Conservation (phyloP, 2,888 invertebrate species). For the Leptinotarsa tumamoca region DNA sequence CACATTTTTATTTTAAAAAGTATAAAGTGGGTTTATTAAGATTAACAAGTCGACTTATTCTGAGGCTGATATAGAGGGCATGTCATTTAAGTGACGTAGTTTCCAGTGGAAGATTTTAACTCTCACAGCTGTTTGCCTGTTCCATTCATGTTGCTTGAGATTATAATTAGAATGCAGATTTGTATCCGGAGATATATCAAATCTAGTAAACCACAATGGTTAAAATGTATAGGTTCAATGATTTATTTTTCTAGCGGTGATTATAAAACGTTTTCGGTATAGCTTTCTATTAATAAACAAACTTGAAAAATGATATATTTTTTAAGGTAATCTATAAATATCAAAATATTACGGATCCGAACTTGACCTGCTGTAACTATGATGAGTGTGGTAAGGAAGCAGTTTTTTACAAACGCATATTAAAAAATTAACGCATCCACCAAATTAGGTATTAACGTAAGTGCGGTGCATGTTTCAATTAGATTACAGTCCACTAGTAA, state of each 20-base stretch:
- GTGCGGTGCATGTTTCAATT: too few relatives aligned
- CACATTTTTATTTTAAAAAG: slow-evolving; percentile 40
- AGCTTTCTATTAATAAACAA: slow-evolving; percentile 26
- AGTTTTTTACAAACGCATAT: background rate
- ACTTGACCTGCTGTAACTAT: slow-evolving; percentile 34
- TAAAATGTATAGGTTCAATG: slow-evolving; percentile 26
- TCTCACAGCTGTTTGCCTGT: slow-evolving; percentile 52
- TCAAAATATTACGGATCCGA: slow-evolving; percentile 26
- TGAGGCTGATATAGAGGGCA: slow-evolving; percentile 42
- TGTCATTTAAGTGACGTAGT: slow-evolving; percentile 48
- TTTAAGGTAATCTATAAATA: slow-evolving; percentile 29
- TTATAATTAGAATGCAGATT: slow-evolving; percentile 53
- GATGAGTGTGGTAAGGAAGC: background rate
- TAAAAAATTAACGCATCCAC: too few relatives aligned
- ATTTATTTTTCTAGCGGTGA: slow-evolving; percentile 31
- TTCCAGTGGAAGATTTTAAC: slow-evolving; percentile 53
- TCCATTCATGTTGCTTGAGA: slow-evolving; percentile 54
- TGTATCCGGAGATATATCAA: slow-evolving; percentile 40
- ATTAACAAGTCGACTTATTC: slow-evolving; percentile 45
- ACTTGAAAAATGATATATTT: slow-evolving; percentile 30
- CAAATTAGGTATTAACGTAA: too few relatives aligned
- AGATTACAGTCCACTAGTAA: too few relatives aligned
- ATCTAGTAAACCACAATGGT: slow-evolving; percentile 35
- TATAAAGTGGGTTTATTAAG: slow-evolving; percentile 46
- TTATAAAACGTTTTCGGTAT: slow-evolving; percentile 20